Evolutionary conservation across 2,797 vertebrate genomes (phyloP), one percentile per base, ranked within the genome.

Genomic region (Oryzias dopingdopingensis): DNA sequence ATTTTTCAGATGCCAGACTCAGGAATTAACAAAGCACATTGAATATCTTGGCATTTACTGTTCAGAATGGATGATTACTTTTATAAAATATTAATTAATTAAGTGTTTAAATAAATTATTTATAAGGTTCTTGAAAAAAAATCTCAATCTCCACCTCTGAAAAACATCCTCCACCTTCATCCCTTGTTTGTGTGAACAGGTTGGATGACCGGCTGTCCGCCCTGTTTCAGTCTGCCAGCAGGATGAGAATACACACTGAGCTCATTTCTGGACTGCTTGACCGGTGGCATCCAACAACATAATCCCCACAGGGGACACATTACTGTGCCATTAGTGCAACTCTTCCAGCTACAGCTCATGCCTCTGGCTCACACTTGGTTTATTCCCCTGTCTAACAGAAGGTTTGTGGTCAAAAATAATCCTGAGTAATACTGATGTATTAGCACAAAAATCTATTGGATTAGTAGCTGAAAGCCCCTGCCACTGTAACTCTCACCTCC

Each of bases 171-270:
- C 32, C 49, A 72, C 65, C 65, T 72, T 60, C 64, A 41, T 63
- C 42, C 37, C 4, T 57, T 42, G 48, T 65, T 64, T 67, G 54
- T 46, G 65, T 79, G 76, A 82, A 44, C 81, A 82, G 66, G 63
- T 60, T 60, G 72, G 72, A 77, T 48, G 50, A 79, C 70, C 75
- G 52, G 56, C 61, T 66, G 67, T 57, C 69, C 51, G 64, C 69
- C 32, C 48, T 42, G 17, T 56, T 58, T 26, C 44, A 26, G 56
- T 45, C 65, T 74, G 75, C 70, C 65, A 56, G 70, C 15, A 5
- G 23, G 64, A 84, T 84, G 78, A 75, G 81, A 90, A 91, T 90
- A 90, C 77, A 83, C 22, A 10, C 69, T 88, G 86, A 91, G 79
- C 84, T 91, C 88, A 89, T 82, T 65, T 32, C 52, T 64, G 61